These are phyloP conservation scores for Mesocentrotus franciscanus DNA, from an alignment of 53 echinoderm and acorn worm genomes.

Conservation along the genomic window DNA sequence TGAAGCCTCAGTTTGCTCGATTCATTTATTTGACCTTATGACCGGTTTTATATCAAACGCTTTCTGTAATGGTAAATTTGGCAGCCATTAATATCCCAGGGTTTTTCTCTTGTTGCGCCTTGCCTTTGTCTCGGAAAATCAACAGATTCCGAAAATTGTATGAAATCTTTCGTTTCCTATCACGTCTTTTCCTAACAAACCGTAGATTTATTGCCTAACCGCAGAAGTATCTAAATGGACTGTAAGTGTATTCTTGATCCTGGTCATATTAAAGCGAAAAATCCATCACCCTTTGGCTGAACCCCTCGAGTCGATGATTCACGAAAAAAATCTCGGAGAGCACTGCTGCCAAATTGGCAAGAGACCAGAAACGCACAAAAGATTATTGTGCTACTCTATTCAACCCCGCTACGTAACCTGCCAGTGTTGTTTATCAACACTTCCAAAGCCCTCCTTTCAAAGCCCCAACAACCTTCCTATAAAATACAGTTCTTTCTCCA, in stretches of 20 bases:
- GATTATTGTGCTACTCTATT: conserved; percentile 17
- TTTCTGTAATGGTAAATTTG: background rate
- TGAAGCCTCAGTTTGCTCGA: background rate
- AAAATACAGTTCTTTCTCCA: background rate
- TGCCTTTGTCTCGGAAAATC: conserved; percentile 29
- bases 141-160: conserved; percentile 11
- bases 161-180: conserved; percentile 49
- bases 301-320: conserved; percentile 24
- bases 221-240: conserved; percentile 27
- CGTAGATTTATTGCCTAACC: conserved; percentile 40
- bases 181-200: background rate
- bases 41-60: background rate
- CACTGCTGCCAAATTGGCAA: conserved; percentile 46
- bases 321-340: background rate
- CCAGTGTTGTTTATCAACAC: conserved; percentile 47
- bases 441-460: background rate
- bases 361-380: conserved; percentile 24
- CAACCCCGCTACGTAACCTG: background rate
- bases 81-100: background rate
- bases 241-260: conserved; percentile 19
- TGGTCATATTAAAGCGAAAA: background rate
- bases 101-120: background rate
- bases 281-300: conserved; percentile 50
- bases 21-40: background rate
- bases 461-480: background rate